phyloP scores from a whole-genome alignment of 2,113 vertebrate genomes.

The Hylia prasina region DNA sequence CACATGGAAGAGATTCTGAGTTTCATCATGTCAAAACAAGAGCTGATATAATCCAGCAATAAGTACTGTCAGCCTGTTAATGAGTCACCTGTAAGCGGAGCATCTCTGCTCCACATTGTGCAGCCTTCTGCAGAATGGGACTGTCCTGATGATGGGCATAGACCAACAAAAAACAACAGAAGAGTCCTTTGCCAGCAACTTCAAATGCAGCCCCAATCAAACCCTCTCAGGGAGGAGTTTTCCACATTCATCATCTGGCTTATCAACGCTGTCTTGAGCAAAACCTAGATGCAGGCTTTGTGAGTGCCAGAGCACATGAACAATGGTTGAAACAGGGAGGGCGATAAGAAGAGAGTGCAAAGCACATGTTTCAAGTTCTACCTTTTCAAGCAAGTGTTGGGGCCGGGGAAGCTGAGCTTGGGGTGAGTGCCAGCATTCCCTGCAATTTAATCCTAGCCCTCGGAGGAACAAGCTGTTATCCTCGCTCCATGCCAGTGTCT shows the following conservation, averaged over 20 bases:
- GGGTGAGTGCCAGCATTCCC: slow-evolving; percentile 39
- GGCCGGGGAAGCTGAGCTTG: background rate
- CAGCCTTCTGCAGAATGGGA: background rate
- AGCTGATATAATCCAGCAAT: background rate
- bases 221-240: slow-evolving; percentile 29
- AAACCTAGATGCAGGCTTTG: slow-evolving; percentile 15
- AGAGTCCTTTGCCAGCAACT: background rate
- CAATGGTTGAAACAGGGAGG: slow-evolving; percentile 22
- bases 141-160: background rate
- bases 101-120: background rate
- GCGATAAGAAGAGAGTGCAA: slow-evolving; percentile 7
- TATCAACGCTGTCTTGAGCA: slow-evolving; percentile 21
- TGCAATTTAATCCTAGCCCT: slow-evolving; percentile 57
- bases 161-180: background rate
- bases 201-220: background rate
- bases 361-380: slow-evolving; percentile 58
- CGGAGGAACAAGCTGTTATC: slow-evolving; percentile 57
- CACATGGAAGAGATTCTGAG: background rate
- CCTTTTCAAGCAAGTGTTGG: slow-evolving; percentile 51
- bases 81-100: background rate
- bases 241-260: slow-evolving; percentile 48
- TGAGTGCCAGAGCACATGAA: slow-evolving; percentile 43
- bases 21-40: background rate
- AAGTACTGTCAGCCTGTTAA: background rate
- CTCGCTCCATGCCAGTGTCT: slow-evolving; percentile 26